Evolutionary conservation across 2,113 vertebrate genomes (phyloP).

Genomic region (Entelurus aequoreus): DNA sequence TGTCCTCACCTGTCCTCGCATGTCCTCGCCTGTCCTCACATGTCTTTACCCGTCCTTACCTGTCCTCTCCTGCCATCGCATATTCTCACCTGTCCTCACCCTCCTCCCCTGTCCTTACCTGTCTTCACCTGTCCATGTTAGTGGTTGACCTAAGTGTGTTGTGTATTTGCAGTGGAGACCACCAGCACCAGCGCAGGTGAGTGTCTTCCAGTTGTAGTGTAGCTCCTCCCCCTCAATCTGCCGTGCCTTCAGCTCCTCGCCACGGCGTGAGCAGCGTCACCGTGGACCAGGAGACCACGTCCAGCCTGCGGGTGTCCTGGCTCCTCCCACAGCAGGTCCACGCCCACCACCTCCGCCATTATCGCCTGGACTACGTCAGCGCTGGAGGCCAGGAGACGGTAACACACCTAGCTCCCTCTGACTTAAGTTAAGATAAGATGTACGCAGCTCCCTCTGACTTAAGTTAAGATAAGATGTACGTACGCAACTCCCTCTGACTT

Average conservation of each 20-base stretch:
- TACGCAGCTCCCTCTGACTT: too few species aligned
- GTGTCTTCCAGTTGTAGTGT: not conserved
- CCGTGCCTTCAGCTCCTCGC: constrained; percentile 72
- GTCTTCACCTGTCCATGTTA: too few species aligned
- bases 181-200: constrained; percentile 75
- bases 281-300: constrained; percentile 85
- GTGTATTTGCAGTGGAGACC: constrained; percentile 66
- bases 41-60: too few species aligned
- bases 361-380: constrained; percentile 83
- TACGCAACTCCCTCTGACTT: too few species aligned
- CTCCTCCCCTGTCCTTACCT: too few species aligned
- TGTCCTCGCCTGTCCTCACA: too few species aligned
- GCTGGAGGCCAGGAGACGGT: constrained; percentile 83
- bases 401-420: constrained; percentile 28
- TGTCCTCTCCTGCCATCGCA: too few species aligned
- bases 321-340: constrained; percentile 63
- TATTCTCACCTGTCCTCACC: too few species aligned
- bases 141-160: not conserved
- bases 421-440: too few species aligned
- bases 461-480: too few species aligned
- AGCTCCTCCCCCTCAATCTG: not conserved
- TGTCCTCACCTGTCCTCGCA: too few species aligned
- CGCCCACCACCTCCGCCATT: constrained; percentile 71
- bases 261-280: constrained; percentile 78
- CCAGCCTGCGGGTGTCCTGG: constrained; percentile 85